Percentiles rank a stretch among this genome's conserved stretches.
These are phyloP conservation scores for Geophilus truncorum DNA, from an alignment of 2,888 invertebrate genomes.

Conservation along the genomic window DNA sequence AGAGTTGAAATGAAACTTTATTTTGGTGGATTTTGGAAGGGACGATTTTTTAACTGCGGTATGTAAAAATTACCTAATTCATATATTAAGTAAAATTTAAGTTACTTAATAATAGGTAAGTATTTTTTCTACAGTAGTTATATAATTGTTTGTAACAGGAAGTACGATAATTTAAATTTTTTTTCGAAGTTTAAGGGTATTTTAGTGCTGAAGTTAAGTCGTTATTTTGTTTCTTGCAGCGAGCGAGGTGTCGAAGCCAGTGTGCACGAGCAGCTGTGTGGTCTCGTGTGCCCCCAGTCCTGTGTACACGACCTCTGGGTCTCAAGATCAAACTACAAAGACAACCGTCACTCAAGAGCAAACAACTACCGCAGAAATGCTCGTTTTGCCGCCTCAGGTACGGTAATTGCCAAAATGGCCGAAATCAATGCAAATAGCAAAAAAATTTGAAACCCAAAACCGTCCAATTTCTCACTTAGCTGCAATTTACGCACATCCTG, in stretches of 20 bases:
- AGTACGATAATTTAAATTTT: background rate
- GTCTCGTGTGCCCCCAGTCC: conserved; percentile 22
- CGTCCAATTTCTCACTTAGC: too few species aligned
- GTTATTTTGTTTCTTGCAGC: background rate
- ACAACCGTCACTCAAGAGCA: background rate
- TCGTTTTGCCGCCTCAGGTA: conserved; percentile 88
- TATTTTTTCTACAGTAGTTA: background rate
- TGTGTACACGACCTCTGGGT: conserved; percentile 20
- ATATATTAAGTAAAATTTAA: background rate
- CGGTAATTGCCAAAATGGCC: conserved; percentile 46
- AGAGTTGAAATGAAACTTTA: background rate
- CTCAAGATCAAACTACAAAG: background rate
- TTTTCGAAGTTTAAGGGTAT: background rate
- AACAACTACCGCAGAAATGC: conserved; percentile 72
- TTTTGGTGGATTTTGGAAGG: background rate
- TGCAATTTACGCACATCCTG: too few species aligned
- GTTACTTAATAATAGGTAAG: background rate
- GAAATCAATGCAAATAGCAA: too few species aligned
- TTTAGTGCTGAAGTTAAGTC: background rate
- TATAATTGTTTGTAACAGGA: background rate
- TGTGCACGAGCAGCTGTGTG: conserved; percentile 31
- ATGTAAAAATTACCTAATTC: too few species aligned
- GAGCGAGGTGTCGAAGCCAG: conserved; percentile 31
- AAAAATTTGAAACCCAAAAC: too few species aligned
- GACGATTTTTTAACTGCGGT: background rate